phyloP scores from a whole-genome alignment of 2,888 invertebrate genomes.

The Callimorpha dominula region DNA sequence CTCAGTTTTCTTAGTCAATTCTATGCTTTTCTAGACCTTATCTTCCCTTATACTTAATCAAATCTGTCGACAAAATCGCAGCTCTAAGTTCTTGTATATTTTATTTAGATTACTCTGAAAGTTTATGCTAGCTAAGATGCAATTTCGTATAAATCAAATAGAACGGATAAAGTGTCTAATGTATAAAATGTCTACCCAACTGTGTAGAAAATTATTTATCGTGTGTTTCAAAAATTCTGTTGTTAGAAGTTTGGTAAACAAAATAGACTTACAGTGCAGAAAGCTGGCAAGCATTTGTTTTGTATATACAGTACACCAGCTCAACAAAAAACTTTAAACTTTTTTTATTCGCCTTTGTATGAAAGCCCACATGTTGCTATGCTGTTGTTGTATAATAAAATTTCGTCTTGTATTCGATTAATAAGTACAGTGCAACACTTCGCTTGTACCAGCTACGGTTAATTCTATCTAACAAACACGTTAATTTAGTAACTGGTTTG shows the following conservation, averaged over 20 bases:
- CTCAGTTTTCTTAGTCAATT: background rate
- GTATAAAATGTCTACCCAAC: conserved; percentile 4
- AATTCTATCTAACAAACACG: conserved; percentile 1
- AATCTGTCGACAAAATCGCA: conserved; percentile 1
- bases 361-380: conserved; percentile 35
- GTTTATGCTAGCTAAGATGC: background rate
- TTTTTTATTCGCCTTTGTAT: conserved; percentile 37
- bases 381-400: conserved; percentile 25
- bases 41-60: conserved; percentile 8
- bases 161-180: conserved; percentile 2
- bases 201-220: conserved; percentile 1
- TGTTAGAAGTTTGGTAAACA: conserved; percentile 28
- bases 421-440: conserved; percentile 16
- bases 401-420: conserved; percentile 14
- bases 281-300: conserved; percentile 31
- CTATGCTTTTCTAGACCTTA: conserved; percentile 4
- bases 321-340: conserved; percentile 30
- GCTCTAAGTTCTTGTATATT: conserved; percentile 9
- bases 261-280: conserved; percentile 22
- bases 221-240: conserved; percentile 19
- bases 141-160: background rate
- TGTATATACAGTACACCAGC: conserved; percentile 32
- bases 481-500: conserved; percentile 28
- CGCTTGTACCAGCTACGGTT: background rate
- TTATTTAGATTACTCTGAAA: background rate